Evolutionary conservation across 2,888 invertebrate species (phyloP), one percentile per base, ranked within the genome.

Genomic region (Venustoraphidia nigricollis): DNA sequence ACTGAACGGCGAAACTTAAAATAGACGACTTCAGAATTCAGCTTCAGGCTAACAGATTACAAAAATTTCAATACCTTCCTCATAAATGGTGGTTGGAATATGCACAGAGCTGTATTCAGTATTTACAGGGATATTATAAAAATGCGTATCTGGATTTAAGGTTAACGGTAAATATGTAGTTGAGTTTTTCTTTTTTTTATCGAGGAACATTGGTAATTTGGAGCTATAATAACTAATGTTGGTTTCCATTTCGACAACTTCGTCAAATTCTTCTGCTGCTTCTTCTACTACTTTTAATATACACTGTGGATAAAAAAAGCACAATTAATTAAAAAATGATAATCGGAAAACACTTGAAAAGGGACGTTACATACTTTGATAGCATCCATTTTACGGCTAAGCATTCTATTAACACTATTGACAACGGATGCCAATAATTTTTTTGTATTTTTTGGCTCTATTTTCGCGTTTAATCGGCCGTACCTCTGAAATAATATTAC

Each of bases 51-150:
- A 3, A 17, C 17, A 17, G 17, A 50, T 27, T 34, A 36, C 14
- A 11, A 17, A 44, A 13, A 11, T 45, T 44, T 10, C 36, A 46
- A 39, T 68, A 83, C 88, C 77, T 72, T 75, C 72, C 64, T 91
- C 92, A 69, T 79, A 94, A 50, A 96, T 85, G 70, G 94, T 94
- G 35, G 92, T 90, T 5, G 96, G 95, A 34, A 95, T 86, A 65
- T 96, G 95, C 45, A 95, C 87, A 52, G 93, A 83, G 61, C 91
- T 91, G 57, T 77, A 75, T 49, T 72, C 77, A 10, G 83, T 83
- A 63, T 88, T 88, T 10, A 90, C 83, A 37, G 79, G 77, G 52
- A 89, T 80, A 61, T 88, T 81, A 64, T 88, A 87, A 66, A 93
- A 93, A 64, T 90, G 88, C 0, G 83, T 80, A 61, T 88, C 84